phyloP scores from a whole-genome alignment of 2,113 vertebrate genomes.

The Carassius gibelio region DNA sequence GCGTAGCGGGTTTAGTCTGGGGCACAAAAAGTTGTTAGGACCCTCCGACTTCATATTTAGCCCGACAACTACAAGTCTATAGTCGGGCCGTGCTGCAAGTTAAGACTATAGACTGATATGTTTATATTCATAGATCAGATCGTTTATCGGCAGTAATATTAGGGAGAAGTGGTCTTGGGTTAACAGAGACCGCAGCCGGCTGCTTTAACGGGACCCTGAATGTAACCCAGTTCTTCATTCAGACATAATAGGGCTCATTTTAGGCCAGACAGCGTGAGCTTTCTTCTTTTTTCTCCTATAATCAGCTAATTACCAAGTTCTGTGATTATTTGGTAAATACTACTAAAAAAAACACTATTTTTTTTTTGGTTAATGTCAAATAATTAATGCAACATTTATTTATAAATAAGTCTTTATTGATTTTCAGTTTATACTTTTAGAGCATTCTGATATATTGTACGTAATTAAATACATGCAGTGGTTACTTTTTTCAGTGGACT shows the following conservation, averaged over 20 bases:
- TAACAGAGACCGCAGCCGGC: no score
- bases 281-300: not conserved
- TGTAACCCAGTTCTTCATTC: conserved; percentile 29
- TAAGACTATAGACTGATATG: not conserved
- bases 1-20: conserved; percentile 14
- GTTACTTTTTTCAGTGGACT: no score
- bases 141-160: not conserved
- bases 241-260: not conserved
- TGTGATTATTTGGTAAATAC: not conserved
- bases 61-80: not conserved
- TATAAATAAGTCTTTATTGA: not conserved
- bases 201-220: no score
- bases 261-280: not conserved
- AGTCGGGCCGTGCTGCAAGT: not conserved
- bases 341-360: not conserved
- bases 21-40: conserved; percentile 48
- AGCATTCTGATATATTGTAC: no score
- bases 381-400: not conserved
- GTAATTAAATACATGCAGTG: no score
- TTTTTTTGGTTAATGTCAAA: not conserved
- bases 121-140: not conserved
- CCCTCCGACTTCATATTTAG: conserved; percentile 20
- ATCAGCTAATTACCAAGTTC: not conserved
- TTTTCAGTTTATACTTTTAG: no score
- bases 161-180: no score